These are phyloP conservation scores for Felis chaus DNA, from an alignment of 2,113 vertebrate species.

Conservation along the genomic window DNA sequence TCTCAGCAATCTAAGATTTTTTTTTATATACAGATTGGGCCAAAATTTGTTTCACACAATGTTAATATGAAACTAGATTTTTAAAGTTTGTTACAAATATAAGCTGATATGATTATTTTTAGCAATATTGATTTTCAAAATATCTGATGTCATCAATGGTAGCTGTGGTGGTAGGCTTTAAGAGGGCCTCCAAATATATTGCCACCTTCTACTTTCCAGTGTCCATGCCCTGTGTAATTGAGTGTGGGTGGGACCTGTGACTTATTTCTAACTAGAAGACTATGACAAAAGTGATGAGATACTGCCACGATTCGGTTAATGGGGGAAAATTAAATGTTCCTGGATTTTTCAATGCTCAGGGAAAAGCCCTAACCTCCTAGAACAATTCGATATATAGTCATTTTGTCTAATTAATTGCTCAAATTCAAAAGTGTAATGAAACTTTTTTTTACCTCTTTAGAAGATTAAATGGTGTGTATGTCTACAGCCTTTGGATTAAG, in stretches of 20 bases:
- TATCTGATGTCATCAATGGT: not conserved
- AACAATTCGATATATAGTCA: not conserved
- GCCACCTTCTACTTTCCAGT: not conserved
- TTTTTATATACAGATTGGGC: not conserved
- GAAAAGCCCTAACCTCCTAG: not conserved
- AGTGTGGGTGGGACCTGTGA: not conserved
- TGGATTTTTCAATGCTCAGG: not conserved
- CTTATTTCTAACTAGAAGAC: not conserved
- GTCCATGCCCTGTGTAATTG: not conserved
- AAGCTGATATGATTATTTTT: not conserved
- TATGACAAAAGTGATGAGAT: not conserved
- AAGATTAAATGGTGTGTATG: not conserved
- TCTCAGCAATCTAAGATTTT: not conserved
- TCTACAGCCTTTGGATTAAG: not conserved
- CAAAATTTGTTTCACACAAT: not conserved
- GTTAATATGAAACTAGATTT: not conserved
- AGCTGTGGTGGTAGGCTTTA: not conserved
- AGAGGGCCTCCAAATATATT: not conserved
- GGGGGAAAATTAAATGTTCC: not conserved
- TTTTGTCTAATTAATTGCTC: not conserved
- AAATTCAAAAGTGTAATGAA: not conserved
- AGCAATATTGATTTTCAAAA: not conserved
- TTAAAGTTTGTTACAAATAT: not conserved
- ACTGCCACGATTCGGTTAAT: not conserved
- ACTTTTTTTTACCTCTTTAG: not conserved